These are phyloP conservation scores for Tichodroma muraria DNA, from an alignment of 2,113 vertebrate species.

Conservation along the genomic window DNA sequence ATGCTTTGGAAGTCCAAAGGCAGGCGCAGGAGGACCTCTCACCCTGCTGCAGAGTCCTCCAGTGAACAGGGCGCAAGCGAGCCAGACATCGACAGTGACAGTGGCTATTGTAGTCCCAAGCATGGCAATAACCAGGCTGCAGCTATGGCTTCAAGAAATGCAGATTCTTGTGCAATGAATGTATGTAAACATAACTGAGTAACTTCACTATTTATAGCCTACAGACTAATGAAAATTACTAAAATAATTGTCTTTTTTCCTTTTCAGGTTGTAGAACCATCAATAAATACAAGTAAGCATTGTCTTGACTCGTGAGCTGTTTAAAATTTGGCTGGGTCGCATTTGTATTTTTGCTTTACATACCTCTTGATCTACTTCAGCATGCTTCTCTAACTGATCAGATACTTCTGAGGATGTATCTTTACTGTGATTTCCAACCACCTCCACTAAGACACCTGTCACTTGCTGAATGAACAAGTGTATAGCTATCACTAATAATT, in stretches of 20 bases:
- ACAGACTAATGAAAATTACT: background rate
- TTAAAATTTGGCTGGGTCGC: background rate
- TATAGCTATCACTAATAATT: background rate
- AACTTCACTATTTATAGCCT: background rate
- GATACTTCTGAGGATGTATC: background rate
- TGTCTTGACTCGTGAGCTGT: background rate
- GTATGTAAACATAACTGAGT: constrained; percentile 51
- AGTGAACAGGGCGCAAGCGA: constrained; percentile 90
- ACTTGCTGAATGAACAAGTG: background rate
- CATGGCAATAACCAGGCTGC: constrained; percentile 81
- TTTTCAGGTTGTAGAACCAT: constrained; percentile 82
- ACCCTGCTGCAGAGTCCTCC: constrained; percentile 83
- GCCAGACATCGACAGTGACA: constrained; percentile 96
- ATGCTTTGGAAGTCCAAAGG: constrained; percentile 86
- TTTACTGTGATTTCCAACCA: background rate
- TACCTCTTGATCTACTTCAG: background rate
- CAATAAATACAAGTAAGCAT: constrained; percentile 80
- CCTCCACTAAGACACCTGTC: background rate
- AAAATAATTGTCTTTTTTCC: background rate
- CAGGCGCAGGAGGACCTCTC: constrained; percentile 81
- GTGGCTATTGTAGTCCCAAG: constrained; percentile 96
- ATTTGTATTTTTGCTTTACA: background rate
- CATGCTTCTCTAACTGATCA: background rate
- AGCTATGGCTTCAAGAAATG: constrained; percentile 55
- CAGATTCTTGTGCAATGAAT: constrained; percentile 65